These are phyloP conservation scores for Paratilapia polleni DNA, from an alignment of 2,113 vertebrate species.

Conservation along the genomic window DNA sequence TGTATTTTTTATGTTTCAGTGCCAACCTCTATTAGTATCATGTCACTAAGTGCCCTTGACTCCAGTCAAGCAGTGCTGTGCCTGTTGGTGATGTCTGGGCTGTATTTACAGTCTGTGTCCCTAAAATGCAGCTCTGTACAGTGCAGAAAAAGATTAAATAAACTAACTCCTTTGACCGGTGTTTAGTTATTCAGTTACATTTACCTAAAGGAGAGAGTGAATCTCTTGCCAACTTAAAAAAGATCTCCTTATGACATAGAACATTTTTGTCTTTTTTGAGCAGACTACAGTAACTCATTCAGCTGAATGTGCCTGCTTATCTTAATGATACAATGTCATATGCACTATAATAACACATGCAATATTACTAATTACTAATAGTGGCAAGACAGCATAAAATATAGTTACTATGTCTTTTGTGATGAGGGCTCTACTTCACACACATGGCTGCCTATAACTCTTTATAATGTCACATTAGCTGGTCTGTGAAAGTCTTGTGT, in stretches of 20 bases:
- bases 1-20: constrained; percentile 66
- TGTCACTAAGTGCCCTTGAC: constrained; percentile 67
- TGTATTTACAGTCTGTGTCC: constrained; percentile 40
- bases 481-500: constrained; percentile 28
- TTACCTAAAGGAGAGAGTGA: neutral
- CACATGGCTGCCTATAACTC: constrained; percentile 27
- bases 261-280: neutral
- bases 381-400: constrained; percentile 8
- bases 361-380: constrained; percentile 18
- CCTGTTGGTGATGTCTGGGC: constrained; percentile 21
- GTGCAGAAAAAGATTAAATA: constrained; percentile 19
- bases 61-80: constrained; percentile 34
- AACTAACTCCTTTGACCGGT: neutral
- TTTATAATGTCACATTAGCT: constrained; percentile 49
- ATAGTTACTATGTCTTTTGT: constrained; percentile 30
- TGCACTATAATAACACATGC: neutral
- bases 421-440: constrained; percentile 35
- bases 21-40: constrained; percentile 68
- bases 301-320: neutral
- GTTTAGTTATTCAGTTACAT: constrained; percentile 31
- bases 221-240: neutral
- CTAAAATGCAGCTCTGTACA: constrained; percentile 19
- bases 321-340: constrained; percentile 7
- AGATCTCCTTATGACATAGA: neutral
- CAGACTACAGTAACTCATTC: neutral